These are phyloP conservation scores for Zaprionus gabonicus DNA, from an alignment of 1,140 invertebrate genomes.

Conservation along the genomic window DNA sequence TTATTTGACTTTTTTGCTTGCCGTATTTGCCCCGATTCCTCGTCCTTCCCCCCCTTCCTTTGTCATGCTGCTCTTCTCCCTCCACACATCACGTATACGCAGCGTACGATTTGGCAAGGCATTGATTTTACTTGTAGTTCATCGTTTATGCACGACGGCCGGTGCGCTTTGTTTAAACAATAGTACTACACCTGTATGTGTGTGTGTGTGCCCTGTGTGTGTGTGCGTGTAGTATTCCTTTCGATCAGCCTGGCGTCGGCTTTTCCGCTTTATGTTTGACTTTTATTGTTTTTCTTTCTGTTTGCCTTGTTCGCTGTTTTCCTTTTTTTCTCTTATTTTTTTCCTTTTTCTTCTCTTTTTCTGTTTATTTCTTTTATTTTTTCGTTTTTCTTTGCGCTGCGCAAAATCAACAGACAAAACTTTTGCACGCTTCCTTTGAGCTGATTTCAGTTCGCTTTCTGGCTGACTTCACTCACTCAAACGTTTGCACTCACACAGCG, in stretches of 20 bases:
- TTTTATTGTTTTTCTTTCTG: conserved; percentile 41
- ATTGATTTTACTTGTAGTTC: conserved; percentile 71
- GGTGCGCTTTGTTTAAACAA: conserved; percentile 17
- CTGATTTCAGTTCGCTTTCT: conserved; percentile 21
- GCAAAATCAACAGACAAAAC: conserved; percentile 48
- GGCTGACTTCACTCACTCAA: conserved; percentile 50
- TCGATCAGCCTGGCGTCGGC: conserved; percentile 38
- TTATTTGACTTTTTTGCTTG: conserved; percentile 63
- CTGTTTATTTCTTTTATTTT: conserved; percentile 30
- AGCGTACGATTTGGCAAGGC: conserved; percentile 60
- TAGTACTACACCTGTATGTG: not conserved
- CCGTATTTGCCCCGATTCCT: not conserved
- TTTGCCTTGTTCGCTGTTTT: conserved; percentile 22
- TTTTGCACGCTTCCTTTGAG: conserved; percentile 38
- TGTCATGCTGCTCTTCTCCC: not conserved
- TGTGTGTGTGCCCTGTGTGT: conserved; percentile 9
- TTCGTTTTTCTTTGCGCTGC: conserved; percentile 39
- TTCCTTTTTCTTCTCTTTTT: conserved; percentile 3
- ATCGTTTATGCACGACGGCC: conserved; percentile 23
- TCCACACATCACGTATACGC: conserved; percentile 72
- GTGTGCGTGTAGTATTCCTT: conserved; percentile 1
- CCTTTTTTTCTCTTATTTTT: conserved; percentile 12
- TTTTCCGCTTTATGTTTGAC: conserved; percentile 53
- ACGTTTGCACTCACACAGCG: conserved; percentile 17
- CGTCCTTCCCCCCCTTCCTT: not conserved